A percentile compares a stretch with the other conserved stretches of the same genome.
phyloP scores from a whole-genome alignment of 1,140 invertebrate genomes.

The Cyrtorhinus lividipennis region DNA sequence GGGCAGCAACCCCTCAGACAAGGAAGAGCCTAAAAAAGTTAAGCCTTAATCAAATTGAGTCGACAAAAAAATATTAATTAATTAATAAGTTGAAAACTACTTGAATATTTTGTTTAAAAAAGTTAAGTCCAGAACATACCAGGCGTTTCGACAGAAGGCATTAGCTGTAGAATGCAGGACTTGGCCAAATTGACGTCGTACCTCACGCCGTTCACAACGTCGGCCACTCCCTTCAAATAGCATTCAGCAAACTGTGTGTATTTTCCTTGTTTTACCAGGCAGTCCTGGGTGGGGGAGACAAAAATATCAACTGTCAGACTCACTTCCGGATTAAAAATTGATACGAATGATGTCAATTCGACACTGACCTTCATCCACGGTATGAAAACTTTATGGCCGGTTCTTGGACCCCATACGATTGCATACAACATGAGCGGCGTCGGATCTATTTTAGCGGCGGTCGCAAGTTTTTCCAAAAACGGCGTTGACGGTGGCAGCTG shows the following conservation, averaged over 20 bases:
- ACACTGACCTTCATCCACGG: slow-evolving; percentile 47
- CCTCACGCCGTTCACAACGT: slow-evolving; percentile 44
- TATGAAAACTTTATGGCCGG: slow-evolving; percentile 54
- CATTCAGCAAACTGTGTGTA: slow-evolving; percentile 67
- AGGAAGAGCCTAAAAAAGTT: background rate
- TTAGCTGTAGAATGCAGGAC: slow-evolving; percentile 47
- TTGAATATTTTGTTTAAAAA: no score
- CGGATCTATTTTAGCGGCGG: slow-evolving; percentile 35
- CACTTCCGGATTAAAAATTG: background rate
- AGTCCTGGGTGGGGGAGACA: slow-evolving; percentile 46
- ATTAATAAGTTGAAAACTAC: no score
- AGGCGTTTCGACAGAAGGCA: slow-evolving; percentile 33
- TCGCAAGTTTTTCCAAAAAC: slow-evolving; percentile 64
- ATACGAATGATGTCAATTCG: no score
- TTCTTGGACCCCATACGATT: slow-evolving; percentile 54
- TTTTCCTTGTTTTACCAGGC: slow-evolving; percentile 77
- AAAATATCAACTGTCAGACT: slow-evolving; percentile 27
- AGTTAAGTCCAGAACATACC: no score
- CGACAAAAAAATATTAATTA: no score
- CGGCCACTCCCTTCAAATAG: slow-evolving; percentile 51
- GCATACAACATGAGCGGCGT: slow-evolving; percentile 49
- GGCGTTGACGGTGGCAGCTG: slow-evolving; percentile 74
- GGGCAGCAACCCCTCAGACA: slow-evolving; percentile 28
- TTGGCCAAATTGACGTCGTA: slow-evolving; percentile 58
- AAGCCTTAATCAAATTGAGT: no score